Base-by-base conservation (phyloP, 2,888 invertebrate species). In the Aphidius colemani region DNA sequence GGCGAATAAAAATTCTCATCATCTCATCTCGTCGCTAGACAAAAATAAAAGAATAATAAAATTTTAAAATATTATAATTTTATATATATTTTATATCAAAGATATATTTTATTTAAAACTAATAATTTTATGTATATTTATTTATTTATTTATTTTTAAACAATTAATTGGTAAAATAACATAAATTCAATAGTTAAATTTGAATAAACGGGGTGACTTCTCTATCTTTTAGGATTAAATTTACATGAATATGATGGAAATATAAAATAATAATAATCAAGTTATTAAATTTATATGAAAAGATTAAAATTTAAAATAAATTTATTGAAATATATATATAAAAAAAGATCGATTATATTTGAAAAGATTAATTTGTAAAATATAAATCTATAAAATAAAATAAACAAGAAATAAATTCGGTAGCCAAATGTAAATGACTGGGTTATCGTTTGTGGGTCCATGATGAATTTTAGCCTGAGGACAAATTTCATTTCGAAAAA, bases 1-100 rank as follows among this genome's bases (percentile, higher is more conserved):
- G 57, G 45, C 45, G 11, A 45, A 61, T 18, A 63, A 53, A 53
- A 53, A 41, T 43, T 30, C 18, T 40, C 53, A 40, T 30, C 40
- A 53, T 53, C 40, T 53, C 30, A 53, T 40, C 43, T 56, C 56
- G 60, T 64, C 64, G 59, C 55, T 59, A 64, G 64, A 64, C 59
- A 64, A 18, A 59, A 64, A 64, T 58, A 59, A 59, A 63, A 58
- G 18, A 59, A 46, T 30, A 10, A 39, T 50, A 30, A 18, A 30
- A 30, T 30, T 51, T 39, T n/a, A 10, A 3, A 10, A 30, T 30
- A 39, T 51, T 51, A 39, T 18, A 10, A 11, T 18, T 18, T 18
- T 18, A 18, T 13, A 13, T 18, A 2, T 18, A 18, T 18, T 18
- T 18, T 18, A 18, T 18, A 18, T 18, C 13, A 18, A 18, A 18